Conservation (phyloP, 2,113 vertebrate species). For the Lagopus leucura region DNA sequence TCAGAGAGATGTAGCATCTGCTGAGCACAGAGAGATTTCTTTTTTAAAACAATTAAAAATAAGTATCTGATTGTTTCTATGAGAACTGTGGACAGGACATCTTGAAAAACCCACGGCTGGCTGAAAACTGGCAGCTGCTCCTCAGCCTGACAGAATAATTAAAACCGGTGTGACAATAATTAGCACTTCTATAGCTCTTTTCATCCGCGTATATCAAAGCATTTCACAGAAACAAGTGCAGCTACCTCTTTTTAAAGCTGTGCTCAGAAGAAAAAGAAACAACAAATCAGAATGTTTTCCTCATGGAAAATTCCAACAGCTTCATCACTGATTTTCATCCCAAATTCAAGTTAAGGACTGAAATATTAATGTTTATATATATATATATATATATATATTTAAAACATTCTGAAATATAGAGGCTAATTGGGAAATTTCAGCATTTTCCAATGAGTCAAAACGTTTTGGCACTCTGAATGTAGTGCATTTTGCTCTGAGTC, state of each 20-base stretch:
- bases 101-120: slow-evolving; percentile 5
- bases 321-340: neutral
- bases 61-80: neutral
- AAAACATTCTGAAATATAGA: neutral
- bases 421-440: neutral
- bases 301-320: slow-evolving; percentile 53
- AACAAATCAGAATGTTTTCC: slow-evolving; percentile 14
- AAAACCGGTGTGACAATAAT: slow-evolving; percentile 70
- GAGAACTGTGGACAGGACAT: slow-evolving; percentile 21
- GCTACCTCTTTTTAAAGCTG: slow-evolving; percentile 66
- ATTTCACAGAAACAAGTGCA: slow-evolving; percentile 61
- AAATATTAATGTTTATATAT: neutral
- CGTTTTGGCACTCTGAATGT: neutral
- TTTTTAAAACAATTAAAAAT: slow-evolving; percentile 31
- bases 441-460: neutral
- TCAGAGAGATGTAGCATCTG: slow-evolving; percentile 13
- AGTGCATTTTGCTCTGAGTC: neutral
- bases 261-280: neutral
- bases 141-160: slow-evolving; percentile 66
- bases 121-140: slow-evolving; percentile 52
- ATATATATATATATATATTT: too few relatives aligned
- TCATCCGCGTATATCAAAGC: slow-evolving; percentile 70
- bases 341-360: neutral
- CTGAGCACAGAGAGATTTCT: neutral
- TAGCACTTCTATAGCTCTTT: slow-evolving; percentile 72